Evolutionary conservation across 2,888 invertebrate genomes (phyloP).

Genomic region (Mycalesis mineus): DNA sequence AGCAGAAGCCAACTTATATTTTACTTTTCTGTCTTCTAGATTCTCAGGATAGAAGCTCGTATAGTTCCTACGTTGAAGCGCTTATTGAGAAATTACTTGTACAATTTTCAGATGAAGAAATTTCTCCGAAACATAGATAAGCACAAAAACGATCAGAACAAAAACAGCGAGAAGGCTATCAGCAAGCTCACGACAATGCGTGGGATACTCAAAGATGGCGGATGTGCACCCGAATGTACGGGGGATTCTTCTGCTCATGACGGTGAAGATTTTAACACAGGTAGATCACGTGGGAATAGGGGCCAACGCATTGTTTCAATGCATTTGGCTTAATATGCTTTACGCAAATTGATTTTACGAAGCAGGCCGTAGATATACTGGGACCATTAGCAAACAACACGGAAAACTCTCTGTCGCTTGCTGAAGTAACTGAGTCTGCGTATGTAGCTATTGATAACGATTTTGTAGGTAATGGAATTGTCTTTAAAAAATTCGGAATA

Average conservation of each 20-base stretch:
- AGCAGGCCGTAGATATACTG: too few species aligned
- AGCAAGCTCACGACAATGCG: conserved; percentile 66
- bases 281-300: too few species aligned
- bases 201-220: conserved; percentile 66
- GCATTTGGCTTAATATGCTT: too few species aligned
- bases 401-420: too few species aligned
- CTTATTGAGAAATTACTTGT: not conserved
- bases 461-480: too few species aligned
- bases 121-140: conserved; percentile 70
- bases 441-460: too few species aligned
- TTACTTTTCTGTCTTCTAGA: not conserved
- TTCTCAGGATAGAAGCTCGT: not conserved
- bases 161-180: conserved; percentile 53
- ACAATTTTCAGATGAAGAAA: conserved; percentile 60
- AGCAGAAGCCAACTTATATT: too few species aligned
- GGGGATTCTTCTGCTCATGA: conserved; percentile 61
- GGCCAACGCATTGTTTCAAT: too few species aligned
- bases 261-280: conserved; percentile 31
- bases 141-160: conserved; percentile 62
- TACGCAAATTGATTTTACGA: too few species aligned
- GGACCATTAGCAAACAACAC: too few species aligned
- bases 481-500: too few species aligned
- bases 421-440: too few species aligned
- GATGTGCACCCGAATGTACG: conserved; percentile 67
- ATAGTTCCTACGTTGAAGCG: not conserved